Evolutionary conservation across 2,888 invertebrate genomes (phyloP).

Genomic region (Nymphalis urticae): DNA sequence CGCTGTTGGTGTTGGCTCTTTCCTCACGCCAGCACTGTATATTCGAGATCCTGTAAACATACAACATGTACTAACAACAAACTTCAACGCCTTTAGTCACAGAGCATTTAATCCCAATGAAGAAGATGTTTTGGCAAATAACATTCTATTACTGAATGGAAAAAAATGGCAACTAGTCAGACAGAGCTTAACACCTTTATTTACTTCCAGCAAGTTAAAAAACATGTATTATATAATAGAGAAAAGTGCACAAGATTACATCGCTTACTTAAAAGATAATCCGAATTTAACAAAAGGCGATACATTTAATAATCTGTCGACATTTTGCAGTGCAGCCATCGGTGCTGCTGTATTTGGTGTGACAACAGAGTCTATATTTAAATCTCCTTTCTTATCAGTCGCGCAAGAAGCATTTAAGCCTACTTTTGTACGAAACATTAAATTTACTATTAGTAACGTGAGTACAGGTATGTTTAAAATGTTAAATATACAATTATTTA

Average conservation of each 20-base stretch:
- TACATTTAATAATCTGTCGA: conserved; percentile 39
- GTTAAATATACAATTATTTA: conserved; percentile 52
- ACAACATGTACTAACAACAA: conserved; percentile 43
- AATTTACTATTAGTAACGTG: conserved; percentile 38
- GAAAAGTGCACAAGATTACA: conserved; percentile 48
- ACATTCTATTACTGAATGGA: conserved; percentile 44
- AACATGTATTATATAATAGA: conserved; percentile 52
- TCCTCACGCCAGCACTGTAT: conserved; percentile 42
- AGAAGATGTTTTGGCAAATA: conserved; percentile 42
- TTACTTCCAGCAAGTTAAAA: conserved; percentile 51
- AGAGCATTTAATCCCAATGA: conserved; percentile 40
- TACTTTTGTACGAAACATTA: conserved; percentile 34
- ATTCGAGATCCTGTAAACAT: conserved; percentile 46
- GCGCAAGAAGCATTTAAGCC: conserved; percentile 38
- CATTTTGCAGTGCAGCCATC: conserved; percentile 48
- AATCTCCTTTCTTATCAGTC: conserved; percentile 50
- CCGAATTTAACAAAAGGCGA: conserved; percentile 46
- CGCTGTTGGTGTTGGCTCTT: conserved; percentile 52
- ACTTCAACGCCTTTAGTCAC: conserved; percentile 46
- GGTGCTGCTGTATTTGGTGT: conserved; percentile 60
- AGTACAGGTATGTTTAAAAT: conserved; percentile 40
- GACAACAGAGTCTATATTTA: conserved; percentile 48
- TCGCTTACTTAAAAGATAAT: conserved; percentile 46
- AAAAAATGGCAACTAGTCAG: conserved; percentile 50
- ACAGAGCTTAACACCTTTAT: conserved; percentile 53